Conservation (phyloP, 2,797 vertebrate genomes). For the Amblyraja radiata region DNA sequence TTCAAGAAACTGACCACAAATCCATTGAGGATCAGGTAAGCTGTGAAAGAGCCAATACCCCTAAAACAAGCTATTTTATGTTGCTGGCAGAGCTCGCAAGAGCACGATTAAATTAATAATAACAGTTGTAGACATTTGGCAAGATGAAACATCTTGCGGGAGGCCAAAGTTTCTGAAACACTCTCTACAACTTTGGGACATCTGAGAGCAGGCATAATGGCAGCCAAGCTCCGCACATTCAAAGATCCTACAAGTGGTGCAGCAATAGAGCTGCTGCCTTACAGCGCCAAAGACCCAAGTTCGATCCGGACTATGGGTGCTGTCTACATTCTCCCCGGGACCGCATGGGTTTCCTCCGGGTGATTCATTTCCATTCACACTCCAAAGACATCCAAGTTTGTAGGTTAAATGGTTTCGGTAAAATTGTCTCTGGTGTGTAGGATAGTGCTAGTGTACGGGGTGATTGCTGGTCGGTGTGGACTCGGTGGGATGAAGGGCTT, state of each 20-base stretch:
- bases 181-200: background rate
- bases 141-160: background rate
- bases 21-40: conserved; percentile 95
- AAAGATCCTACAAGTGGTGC: background rate
- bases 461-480: no score
- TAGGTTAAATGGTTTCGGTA: no score
- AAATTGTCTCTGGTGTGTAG: no score
- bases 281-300: no score
- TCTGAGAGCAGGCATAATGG: background rate
- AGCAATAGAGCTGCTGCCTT: no score
- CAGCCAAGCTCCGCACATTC: background rate
- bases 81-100: background rate
- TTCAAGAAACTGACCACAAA: conserved; percentile 97
- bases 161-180: background rate
- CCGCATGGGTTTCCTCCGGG: no score
- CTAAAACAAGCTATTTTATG: background rate
- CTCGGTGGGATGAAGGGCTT: no score
- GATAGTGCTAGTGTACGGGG: no score
- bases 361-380: no score
- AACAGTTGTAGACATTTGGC: background rate
- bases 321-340: no score
- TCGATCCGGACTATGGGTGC: no score
- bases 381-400: no score
- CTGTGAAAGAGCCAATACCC: background rate
- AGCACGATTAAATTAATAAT: background rate